Evolutionary conservation across 2,113 vertebrate genomes (phyloP).

Genomic region (Donacobius atricapilla): DNA sequence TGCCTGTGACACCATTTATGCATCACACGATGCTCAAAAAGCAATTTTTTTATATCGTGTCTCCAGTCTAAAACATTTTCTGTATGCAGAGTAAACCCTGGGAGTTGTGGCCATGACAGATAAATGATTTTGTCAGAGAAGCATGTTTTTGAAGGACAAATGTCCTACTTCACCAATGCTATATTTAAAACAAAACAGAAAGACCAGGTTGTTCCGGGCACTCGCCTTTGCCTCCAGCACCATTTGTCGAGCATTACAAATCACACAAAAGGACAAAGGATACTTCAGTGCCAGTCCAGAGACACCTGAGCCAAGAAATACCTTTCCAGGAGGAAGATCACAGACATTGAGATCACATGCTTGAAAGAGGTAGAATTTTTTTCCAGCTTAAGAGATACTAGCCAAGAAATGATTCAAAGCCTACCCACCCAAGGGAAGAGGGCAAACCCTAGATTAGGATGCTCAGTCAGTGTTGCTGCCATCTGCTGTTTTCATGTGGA

Average conservation of each 20-base stretch:
- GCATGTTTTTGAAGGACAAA: not conserved
- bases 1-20: not conserved
- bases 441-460: not conserved
- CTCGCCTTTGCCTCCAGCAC: not conserved
- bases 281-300: not conserved
- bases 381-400: not conserved
- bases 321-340: not conserved
- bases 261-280: not conserved
- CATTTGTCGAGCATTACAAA: not conserved
- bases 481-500: conserved; percentile 11
- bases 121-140: not conserved
- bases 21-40: not conserved
- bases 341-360: not conserved
- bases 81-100: not conserved
- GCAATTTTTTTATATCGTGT: not conserved
- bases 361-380: not conserved
- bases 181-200: not conserved
- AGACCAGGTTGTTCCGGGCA: not conserved
- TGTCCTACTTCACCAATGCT: not conserved
- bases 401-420: not conserved
- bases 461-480: conserved; percentile 5
- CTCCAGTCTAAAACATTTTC: not conserved
- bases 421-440: not conserved
- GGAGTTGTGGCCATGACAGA: not conserved
- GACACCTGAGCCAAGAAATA: not conserved